Conservation (phyloP, 2,113 vertebrate species). For the Odocoileus hemionus region DNA sequence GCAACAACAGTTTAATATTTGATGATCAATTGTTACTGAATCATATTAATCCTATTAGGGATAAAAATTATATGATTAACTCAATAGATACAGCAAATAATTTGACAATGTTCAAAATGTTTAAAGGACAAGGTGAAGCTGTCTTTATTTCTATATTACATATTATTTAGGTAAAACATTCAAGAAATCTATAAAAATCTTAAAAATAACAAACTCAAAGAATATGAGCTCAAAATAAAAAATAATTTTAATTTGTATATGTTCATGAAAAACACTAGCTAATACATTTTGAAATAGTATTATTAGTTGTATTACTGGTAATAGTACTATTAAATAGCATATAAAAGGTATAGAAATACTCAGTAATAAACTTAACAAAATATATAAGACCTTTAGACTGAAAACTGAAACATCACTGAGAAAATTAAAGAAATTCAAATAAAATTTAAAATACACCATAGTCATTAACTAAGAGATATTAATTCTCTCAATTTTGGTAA, state of each 20-base stretch:
- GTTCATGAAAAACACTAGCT: background rate
- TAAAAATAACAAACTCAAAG: background rate
- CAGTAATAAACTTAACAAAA: background rate
- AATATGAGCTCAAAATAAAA: background rate
- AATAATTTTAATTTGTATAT: background rate
- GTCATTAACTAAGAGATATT: background rate
- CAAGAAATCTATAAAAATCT: background rate
- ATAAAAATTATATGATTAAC: background rate
- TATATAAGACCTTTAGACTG: background rate
- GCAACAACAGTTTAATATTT: background rate
- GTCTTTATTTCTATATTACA: background rate
- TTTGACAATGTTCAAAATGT: background rate
- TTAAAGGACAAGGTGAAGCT: background rate
- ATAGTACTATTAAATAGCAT: background rate
- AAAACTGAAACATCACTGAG: background rate
- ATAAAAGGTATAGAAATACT: background rate
- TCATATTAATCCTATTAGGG: background rate
- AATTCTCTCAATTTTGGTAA: background rate
- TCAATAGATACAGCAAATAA: background rate
- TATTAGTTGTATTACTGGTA: background rate
- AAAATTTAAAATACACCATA: background rate
- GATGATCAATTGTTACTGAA: background rate
- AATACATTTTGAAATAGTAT: background rate
- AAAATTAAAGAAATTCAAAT: background rate
- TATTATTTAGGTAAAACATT: background rate